Base-by-base conservation (phyloP, 2,113 vertebrate species). In the Corythoichthys haematopterus region DNA sequence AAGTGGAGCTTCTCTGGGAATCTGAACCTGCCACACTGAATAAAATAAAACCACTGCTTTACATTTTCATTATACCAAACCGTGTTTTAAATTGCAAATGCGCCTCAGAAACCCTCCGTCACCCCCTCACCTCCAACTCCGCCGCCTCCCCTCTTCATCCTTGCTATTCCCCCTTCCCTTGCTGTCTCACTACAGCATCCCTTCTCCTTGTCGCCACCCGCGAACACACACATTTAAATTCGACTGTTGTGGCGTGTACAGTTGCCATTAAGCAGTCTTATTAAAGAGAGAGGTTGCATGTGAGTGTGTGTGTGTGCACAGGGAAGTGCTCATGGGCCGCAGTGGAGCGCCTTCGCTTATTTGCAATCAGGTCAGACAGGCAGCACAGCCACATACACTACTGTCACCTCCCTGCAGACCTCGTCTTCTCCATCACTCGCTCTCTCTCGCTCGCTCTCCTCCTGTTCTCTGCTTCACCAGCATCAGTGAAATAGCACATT, bases 11-110 rank as follows among this genome's bases (percentile, higher is more conserved):
- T 98, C 95, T 91, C 82, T 88, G 95, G 94, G 93, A 97, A 94
- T 94, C 91, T 91, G 94, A 94, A 96, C 93, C 95, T 96, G 95
- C 93, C 96, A 98, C 89, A 93, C 91, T 82, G 88, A 97, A 98
- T 96, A 94, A 98, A 96, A 93, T 92, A 94, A 94, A 96, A 97
- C 83, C 89, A 96, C 92, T 91, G 85, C 94, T 96, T 96, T 96
- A 98, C 94, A 96, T 96, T 97, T 99, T 96, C 95, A 98, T 98
- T 96, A 96, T 94, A 93, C 93, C 91, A 92, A 94, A 93, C 92
- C 91, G 89, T 94, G 89, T 93, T 97, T 97, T 97, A 95, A 96
- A 98, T 96, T 97, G 95, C 93, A 95, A 97, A 97, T 96, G 92
- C 68, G 79, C 87, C 88, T 86, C 87, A 81, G 87, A 88, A 87